These are phyloP conservation scores for Palythoa grandis DNA, from an alignment of 92 coral and sea anemone genomes.

Conservation along the genomic window DNA sequence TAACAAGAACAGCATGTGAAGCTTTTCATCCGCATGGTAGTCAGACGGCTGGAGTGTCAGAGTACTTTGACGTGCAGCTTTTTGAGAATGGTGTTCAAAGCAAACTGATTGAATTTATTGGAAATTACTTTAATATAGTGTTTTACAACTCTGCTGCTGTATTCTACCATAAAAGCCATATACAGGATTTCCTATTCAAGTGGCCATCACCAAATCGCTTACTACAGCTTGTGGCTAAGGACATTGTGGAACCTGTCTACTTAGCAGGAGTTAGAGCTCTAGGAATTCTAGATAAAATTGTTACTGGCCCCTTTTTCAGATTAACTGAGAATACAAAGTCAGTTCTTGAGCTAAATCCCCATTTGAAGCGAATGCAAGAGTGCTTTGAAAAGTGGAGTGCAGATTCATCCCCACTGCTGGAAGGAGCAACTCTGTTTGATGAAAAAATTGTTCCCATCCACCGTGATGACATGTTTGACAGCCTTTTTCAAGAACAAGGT, in stretches of 20 bases:
- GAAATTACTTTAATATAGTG: conserved; percentile 42
- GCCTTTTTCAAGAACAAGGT: conserved; percentile 3
- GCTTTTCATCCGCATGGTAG: conserved; percentile 37
- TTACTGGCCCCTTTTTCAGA: conserved; percentile 52
- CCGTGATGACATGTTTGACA: conserved; percentile 38
- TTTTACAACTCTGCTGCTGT: conserved; percentile 46
- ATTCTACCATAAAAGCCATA: conserved; percentile 6
- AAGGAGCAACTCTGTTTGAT: conserved; percentile 49
- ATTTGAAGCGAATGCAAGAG: conserved; percentile 46
- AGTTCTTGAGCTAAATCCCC: conserved; percentile 48
- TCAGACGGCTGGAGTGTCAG: conserved; percentile 33
- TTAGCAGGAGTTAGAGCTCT: conserved; percentile 48
- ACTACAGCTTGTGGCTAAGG: conserved; percentile 38
- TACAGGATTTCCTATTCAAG: neutral
- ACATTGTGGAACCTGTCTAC: conserved; percentile 45
- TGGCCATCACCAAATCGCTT: conserved; percentile 46
- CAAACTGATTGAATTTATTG: conserved; percentile 50
- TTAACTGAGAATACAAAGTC: conserved; percentile 38
- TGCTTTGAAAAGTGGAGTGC: conserved; percentile 46
- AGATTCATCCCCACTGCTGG: conserved; percentile 50
- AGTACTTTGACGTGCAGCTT: conserved; percentile 42
- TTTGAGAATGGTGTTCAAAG: conserved; percentile 31
- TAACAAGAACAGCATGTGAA: conserved; percentile 50
- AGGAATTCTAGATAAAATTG: conserved; percentile 43
- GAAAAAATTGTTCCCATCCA: conserved; percentile 50